Evolutionary conservation across 92 coral and sea anemone species (phyloP), one percentile per base, ranked within the genome.

Genomic region (Muricea muricata): DNA sequence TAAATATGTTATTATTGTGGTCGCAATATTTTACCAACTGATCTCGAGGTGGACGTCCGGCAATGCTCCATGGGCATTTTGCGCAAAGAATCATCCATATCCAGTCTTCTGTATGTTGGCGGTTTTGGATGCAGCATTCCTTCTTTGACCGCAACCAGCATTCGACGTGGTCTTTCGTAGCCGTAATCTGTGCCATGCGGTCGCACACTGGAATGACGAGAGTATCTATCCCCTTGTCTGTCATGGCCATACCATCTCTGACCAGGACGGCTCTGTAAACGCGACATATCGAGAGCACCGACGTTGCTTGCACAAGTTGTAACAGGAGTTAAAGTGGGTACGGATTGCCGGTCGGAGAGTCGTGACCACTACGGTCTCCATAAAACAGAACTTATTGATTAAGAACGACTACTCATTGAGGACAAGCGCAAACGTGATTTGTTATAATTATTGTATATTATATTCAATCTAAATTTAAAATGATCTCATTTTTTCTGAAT

Each of bases 151-250:
- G 98, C 99, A 52, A 90, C 97, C 20, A 97, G 90, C 99, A 97
- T 97, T 72, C 99, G 85, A 29, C 99, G 86, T 1, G 99, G 94
- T 30, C 90, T 92, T 56, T 81, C 83, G 42, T 90, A 97, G 73
- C 91, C 92, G 74, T 97, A 92, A 79, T 97, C 98, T 7, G 99
- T 97, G 0, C 99, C 99, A 71, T 94, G 97, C 18, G 99, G 99
- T 39, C 99, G 90, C 15, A 86, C 88, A 5, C 87, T 78, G 21
- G 79, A 78, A 33, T 94, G 94, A 31, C 89, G 87, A 34, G 95
- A 94, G 71, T 88, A 92, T 15, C 99, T 72, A 14, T 88, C 91
- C 18, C 99, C 99, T 84, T 97, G 99, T 7, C 99, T 78, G 75
- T 97, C 99, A 66, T 97, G 92, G 28, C 92, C 83, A 37, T 78